Evolutionary conservation across 2,797 vertebrate species (phyloP).

Genomic region (Arctocebus calabarensis): DNA sequence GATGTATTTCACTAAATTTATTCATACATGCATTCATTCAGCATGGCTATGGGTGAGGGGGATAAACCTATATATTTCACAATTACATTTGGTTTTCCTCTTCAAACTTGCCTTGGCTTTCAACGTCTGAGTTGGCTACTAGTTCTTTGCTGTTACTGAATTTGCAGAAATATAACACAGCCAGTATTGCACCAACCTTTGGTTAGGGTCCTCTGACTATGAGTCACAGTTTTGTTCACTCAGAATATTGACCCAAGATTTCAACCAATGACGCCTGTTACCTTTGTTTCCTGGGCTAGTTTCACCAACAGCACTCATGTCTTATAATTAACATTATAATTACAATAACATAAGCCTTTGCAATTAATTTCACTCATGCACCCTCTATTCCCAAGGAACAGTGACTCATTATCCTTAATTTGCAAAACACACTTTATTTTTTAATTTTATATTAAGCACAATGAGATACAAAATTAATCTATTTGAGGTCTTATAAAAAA

Average conservation of each 20-base stretch:
- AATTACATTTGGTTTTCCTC: neutral
- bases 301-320: conserved; percentile 52
- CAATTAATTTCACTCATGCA: conserved; percentile 75
- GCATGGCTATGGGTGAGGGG: neutral
- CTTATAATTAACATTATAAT: conserved; percentile 70
- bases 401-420: conserved; percentile 76
- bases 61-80: conserved; percentile 16
- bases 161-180: neutral
- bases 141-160: neutral
- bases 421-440: conserved; percentile 78
- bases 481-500: conserved; percentile 66
- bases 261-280: conserved; percentile 49
- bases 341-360: conserved; percentile 67
- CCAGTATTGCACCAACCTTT: conserved; percentile 25
- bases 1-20: neutral
- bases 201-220: neutral
- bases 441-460: conserved; percentile 77
- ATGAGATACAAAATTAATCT: conserved; percentile 76
- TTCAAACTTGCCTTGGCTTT: conserved; percentile 60
- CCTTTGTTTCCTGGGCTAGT: conserved; percentile 57
- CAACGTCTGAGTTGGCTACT: neutral
- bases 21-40: neutral
- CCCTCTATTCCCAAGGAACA: conserved; percentile 69
- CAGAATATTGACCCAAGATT: conserved; percentile 20
- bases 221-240: conserved; percentile 52